Evolutionary conservation across 1,140 invertebrate species (phyloP), one percentile per base, ranked within the genome.

Genomic region (Pseudomyrmex concolor): DNA sequence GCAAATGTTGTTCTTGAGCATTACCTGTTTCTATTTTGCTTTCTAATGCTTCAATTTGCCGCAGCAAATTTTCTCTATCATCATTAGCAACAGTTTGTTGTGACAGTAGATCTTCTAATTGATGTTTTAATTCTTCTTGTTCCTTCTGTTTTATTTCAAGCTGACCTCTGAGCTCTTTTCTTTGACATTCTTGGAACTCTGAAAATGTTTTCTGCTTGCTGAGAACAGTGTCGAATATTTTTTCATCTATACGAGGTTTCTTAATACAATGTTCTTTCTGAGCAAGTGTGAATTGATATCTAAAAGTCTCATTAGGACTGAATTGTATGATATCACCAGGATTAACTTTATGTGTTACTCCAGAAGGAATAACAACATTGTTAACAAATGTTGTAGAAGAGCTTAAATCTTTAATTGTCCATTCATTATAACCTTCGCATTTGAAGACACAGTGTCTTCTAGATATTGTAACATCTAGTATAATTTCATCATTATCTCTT

Each of bases 131-230:
- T 15, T 93, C 91, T 66, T 91, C 91, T 78, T 95, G 94, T 54
- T 95, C 95, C 57, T 94, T 91, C 57, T 95, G 94, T 87, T 95
- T 94, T 17, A 66, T 73, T 43, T 90, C 86, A 83, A 94, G 93
- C 22, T 94, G 92, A 51, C 91, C 89, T 84, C 95, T 93, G 0
- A 95, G 85, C 60, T 94, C 90, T 84, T 92, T 89, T 90, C 93
- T 92, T 90, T 95, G 91, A 82, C 88, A 84, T 86, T 93, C 92
- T 84, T 95, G 95, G 22, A 84, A 94, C 68, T 94, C 89, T 50
- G 93, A 93, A 93, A 95, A 95, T 74, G 93, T 94, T 54, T 93
- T 94, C 86, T 95, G 95, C 19, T 94, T 91, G 81, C 92, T 86
- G 80, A 94, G 89, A 74, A 95, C 91, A 60, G 93, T 89, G 45